Conservation (phyloP, 2,888 invertebrate genomes). For the Drosophila crucigera region DNA sequence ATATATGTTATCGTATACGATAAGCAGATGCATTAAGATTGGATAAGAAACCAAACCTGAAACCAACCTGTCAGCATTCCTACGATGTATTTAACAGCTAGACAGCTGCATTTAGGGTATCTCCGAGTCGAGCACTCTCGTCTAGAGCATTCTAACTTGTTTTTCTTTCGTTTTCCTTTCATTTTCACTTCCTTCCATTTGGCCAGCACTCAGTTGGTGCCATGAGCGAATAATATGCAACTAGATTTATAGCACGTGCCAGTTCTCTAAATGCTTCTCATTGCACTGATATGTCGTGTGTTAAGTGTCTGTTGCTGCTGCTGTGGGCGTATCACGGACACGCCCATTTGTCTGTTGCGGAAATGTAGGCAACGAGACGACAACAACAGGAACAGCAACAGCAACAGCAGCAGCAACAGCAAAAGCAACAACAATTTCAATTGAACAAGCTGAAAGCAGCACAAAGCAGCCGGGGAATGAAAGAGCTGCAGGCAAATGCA, state of each 20-base stretch:
- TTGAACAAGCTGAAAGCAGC: conserved; percentile 5
- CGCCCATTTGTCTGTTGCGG: conserved; percentile 70
- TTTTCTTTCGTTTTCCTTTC: background rate
- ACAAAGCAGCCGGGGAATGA: conserved; percentile 8
- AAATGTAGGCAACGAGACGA: conserved; percentile 65
- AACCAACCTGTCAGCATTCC: background rate
- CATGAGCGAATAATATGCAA: background rate
- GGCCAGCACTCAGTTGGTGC: background rate
- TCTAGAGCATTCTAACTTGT: background rate
- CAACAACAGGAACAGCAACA: conserved; percentile 20
- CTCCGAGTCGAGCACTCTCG: background rate
- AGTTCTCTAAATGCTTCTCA: conserved; percentile 28
- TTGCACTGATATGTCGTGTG: background rate
- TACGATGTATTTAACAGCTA: background rate
- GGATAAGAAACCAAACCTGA: background rate
- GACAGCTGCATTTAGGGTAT: background rate
- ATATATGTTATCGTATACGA: background rate
- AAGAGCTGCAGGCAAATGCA: conserved; percentile 50
- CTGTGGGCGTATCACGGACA: conserved; percentile 39
- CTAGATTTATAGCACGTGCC: conserved; percentile 25
- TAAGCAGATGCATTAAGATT: background rate
- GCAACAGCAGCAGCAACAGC: conserved; percentile 3
- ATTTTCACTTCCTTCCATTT: background rate
- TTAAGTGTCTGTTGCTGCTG: conserved; percentile 29
- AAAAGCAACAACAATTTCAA: conserved; percentile 24